Evolutionary conservation across 2,113 vertebrate genomes (phyloP).

Genomic region (Hassar affinis): DNA sequence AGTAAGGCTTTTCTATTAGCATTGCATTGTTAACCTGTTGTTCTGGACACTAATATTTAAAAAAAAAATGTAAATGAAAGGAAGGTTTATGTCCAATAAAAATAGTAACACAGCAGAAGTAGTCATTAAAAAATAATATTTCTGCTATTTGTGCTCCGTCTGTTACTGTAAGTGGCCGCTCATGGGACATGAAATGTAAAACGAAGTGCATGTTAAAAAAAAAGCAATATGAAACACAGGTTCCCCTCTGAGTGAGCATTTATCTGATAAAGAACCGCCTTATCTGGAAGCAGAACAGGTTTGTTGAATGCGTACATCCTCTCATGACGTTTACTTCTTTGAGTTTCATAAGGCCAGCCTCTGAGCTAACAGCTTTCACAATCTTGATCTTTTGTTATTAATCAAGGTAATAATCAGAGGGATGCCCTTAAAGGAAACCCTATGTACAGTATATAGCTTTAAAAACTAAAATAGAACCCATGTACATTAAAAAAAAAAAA

Average conservation of each 20-base stretch:
- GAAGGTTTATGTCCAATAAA: background rate
- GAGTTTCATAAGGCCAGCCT: conserved; percentile 42
- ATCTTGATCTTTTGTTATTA: background rate
- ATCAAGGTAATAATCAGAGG: conserved; percentile 22
- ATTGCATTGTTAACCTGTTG: too few species aligned
- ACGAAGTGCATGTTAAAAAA: background rate
- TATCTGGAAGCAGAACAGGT: background rate
- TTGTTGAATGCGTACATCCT: conserved; percentile 9
- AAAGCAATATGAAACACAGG: background rate
- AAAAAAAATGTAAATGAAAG: too few species aligned
- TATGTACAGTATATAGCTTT: background rate
- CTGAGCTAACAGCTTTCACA: conserved; percentile 12
- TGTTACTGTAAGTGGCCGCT: background rate
- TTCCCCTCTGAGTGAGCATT: background rate
- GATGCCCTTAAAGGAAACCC: conserved; percentile 20
- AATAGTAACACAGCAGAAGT: background rate
- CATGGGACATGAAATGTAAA: background rate
- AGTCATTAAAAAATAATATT: background rate
- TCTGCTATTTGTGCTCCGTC: too few species aligned
- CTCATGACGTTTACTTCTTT: background rate
- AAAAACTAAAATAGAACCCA: conserved; percentile 11
- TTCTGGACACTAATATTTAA: background rate
- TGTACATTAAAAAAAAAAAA: conserved; percentile 43
- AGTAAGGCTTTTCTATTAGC: background rate
- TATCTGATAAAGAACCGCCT: background rate